phyloP scores from a whole-genome alignment of 2,888 invertebrate genomes.

The Brachynemurus nebulosus region DNA sequence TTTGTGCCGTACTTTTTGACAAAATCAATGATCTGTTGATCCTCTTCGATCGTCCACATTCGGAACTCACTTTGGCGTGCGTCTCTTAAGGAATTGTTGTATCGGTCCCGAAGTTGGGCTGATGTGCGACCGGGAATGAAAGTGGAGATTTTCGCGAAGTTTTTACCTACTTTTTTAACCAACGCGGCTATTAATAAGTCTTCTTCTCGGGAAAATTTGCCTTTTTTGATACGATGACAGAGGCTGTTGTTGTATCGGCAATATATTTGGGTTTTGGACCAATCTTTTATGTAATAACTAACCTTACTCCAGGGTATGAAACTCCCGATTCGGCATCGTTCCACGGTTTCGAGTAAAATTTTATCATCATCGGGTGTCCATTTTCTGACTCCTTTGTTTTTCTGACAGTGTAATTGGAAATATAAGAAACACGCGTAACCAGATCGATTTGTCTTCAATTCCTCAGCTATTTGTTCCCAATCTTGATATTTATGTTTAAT shows the following conservation, averaged over 20 bases:
- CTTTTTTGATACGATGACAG: conserved; percentile 37
- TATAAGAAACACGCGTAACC: conserved; percentile 58
- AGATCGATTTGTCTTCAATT: conserved; percentile 42
- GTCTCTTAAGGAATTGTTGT: conserved; percentile 38
- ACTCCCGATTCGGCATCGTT: conserved; percentile 45
- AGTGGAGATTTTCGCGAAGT: conserved; percentile 39
- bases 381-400: conserved; percentile 26
- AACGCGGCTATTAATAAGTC: conserved; percentile 49
- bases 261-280: conserved; percentile 52
- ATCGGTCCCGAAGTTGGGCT: conserved; percentile 45
- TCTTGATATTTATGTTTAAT: conserved; percentile 37
- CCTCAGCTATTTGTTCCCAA: conserved; percentile 50
- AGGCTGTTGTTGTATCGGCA: conserved; percentile 36
- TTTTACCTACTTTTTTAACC: conserved; percentile 42
- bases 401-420: conserved; percentile 38
- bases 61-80: conserved; percentile 21
- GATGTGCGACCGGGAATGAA: conserved; percentile 47
- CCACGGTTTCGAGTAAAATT: conserved; percentile 44
- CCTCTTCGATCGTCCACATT: conserved; percentile 48
- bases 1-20: too few relatives aligned
- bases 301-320: conserved; percentile 64
- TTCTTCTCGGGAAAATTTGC: conserved; percentile 50
- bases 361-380: conserved; percentile 60
- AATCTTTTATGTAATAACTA: conserved; percentile 43
- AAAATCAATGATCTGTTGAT: conserved; percentile 40